A percentile compares a stretch with the other conserved stretches of the same genome.
phyloP scores from a whole-genome alignment of 2,113 vertebrate genomes.

The Gymnorhina tibicen region DNA sequence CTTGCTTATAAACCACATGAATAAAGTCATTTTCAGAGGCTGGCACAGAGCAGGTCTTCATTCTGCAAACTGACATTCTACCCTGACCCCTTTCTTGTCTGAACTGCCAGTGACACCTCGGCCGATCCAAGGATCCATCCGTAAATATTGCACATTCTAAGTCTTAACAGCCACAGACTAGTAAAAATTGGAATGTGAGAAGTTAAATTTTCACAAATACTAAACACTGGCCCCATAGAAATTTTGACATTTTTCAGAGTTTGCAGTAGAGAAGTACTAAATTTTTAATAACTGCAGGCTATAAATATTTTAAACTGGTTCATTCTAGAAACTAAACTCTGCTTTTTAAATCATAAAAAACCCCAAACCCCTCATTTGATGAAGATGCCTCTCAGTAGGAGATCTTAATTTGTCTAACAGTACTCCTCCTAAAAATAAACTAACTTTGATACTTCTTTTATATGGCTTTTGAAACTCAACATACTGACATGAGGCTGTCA shows the following conservation, averaged over 20 bases:
- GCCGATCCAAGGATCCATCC: background rate
- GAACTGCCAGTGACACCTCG: background rate
- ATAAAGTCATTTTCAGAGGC: background rate
- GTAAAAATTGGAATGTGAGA: fast-evolving
- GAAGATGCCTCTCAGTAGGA: background rate
- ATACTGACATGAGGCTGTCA: background rate
- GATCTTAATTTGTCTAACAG: background rate
- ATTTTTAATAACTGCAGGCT: background rate
- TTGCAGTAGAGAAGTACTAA: background rate
- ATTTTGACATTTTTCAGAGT: background rate
- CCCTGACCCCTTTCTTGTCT: background rate
- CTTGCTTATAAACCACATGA: background rate
- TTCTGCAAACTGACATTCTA: background rate
- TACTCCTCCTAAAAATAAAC: background rate
- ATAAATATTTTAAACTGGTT: background rate
- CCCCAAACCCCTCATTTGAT: background rate
- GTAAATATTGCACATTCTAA: background rate
- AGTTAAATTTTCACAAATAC: background rate
- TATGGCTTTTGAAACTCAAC: background rate
- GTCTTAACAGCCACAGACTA: background rate
- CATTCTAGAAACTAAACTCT: background rate
- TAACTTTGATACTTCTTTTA: background rate
- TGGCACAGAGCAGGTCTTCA: background rate
- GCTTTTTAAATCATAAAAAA: background rate
- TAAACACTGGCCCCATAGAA: background rate